These are phyloP conservation scores for Eupeodes corollae DNA, from an alignment of 1,140 invertebrate genomes.

Conservation along the genomic window DNA sequence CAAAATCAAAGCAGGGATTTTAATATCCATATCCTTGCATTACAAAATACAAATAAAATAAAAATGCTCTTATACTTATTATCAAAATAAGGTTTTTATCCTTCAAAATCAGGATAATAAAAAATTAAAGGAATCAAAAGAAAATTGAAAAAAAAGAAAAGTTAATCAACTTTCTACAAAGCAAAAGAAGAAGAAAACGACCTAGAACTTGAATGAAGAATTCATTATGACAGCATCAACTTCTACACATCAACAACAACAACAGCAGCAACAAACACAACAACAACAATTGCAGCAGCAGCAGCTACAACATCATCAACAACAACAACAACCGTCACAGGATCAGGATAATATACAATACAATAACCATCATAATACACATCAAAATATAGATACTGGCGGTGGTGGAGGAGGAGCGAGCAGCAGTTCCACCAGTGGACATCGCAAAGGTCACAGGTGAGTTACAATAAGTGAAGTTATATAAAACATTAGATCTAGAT, in stretches of 20 bases:
- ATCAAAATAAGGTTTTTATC: too few relatives aligned
- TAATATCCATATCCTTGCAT: too few relatives aligned
- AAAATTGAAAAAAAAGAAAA: too few relatives aligned
- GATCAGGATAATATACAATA: background rate
- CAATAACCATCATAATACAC: background rate
- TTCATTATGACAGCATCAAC: background rate
- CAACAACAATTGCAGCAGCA: background rate
- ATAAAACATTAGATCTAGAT: too few relatives aligned
- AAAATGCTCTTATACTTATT: too few relatives aligned
- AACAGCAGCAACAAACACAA: background rate
- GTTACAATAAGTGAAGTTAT: background rate
- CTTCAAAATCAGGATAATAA: too few relatives aligned
- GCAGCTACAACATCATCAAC: background rate
- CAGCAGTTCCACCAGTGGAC: background rate
- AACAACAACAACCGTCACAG: background rate
- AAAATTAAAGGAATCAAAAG: too few relatives aligned
- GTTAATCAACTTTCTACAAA: too few relatives aligned
- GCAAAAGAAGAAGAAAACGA: too few relatives aligned
- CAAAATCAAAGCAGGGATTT: too few relatives aligned
- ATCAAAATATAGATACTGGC: background rate
- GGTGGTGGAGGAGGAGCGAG: background rate
- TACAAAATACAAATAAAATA: too few relatives aligned
- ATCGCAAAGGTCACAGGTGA: background rate
- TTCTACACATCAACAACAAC: background rate
- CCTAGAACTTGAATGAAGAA: background rate